A percentile compares a stretch with the other conserved stretches of the same genome.
These are phyloP conservation scores for Theonella swinhoei DNA, from an alignment of 37 sponge, comb jelly and placozoan species.

Conservation along the genomic window DNA sequence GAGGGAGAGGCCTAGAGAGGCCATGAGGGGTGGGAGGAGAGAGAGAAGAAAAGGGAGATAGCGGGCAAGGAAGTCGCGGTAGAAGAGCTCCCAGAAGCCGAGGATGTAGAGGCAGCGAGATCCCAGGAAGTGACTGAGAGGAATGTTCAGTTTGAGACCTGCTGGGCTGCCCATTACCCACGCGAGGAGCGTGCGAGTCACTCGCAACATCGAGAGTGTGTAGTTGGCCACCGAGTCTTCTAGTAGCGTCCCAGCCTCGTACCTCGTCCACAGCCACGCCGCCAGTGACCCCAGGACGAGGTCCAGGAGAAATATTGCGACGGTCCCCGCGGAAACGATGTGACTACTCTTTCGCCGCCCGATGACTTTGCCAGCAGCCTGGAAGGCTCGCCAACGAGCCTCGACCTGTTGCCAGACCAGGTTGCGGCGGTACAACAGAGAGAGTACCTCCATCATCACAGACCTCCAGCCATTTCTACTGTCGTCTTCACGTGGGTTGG, in stretches of 20 bases:
- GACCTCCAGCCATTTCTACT: too few relatives aligned
- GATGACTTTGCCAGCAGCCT: neutral
- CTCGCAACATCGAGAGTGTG: conserved; percentile 22
- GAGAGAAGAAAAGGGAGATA: conserved; percentile 13
- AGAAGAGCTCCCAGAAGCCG: conserved; percentile 47
- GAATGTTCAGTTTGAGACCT: conserved; percentile 82
- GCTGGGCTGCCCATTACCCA: conserved; percentile 83
- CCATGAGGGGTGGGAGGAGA: neutral
- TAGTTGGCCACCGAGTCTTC: conserved; percentile 22
- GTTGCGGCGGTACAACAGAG: conserved; percentile 37
- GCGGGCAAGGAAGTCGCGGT: conserved; percentile 18
- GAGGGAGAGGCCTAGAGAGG: conserved; percentile 46
- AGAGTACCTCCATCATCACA: neutral
- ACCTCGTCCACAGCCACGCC: neutral
- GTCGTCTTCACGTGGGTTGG: too few relatives aligned
- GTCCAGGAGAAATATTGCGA: conserved; percentile 4
- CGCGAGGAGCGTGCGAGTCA: conserved; percentile 10
- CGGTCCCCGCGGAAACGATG: neutral
- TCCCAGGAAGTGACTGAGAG: conserved; percentile 61
- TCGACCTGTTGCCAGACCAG: conserved; percentile 50
- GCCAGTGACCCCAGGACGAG: neutral
- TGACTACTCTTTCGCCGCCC: neutral
- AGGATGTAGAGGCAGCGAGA: conserved; percentile 23
- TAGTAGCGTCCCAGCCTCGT: neutral
- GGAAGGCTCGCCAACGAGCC: neutral